Conservation (phyloP, 2,113 vertebrate genomes). For the Dromaius novaehollandiae region DNA sequence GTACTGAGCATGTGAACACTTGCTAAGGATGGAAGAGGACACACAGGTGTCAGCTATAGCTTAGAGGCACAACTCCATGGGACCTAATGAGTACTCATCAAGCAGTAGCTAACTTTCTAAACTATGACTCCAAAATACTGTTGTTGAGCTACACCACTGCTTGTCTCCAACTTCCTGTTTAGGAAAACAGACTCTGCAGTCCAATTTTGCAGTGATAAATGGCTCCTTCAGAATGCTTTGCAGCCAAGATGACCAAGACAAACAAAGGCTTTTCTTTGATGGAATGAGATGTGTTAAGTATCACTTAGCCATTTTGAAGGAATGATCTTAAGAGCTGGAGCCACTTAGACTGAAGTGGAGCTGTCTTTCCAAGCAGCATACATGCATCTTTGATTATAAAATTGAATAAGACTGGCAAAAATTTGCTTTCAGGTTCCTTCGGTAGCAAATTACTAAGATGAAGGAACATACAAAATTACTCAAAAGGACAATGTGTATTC, state of each 20-base stretch:
- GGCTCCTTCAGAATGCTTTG: background rate
- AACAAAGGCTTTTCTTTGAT: no score
- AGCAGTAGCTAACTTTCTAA: background rate
- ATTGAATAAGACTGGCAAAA: background rate
- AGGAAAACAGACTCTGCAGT: no score
- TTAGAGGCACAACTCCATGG: no score
- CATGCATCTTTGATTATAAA: fast-evolving
- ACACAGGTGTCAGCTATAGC: no score
- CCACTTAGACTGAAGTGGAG: no score
- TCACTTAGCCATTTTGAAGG: background rate
- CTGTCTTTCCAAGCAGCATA: background rate
- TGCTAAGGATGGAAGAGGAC: no score
- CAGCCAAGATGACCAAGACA: no score
- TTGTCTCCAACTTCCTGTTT: no score
- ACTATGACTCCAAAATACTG: background rate
- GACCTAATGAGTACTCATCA: no score
- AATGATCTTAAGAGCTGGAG: background rate
- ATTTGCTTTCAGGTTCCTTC: background rate
- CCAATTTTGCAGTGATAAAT: fast-evolving
- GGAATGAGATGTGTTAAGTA: fast-evolving
- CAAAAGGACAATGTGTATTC: background rate
- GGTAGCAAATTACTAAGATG: no score
- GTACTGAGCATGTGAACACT: no score
- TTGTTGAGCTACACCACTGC: no score
- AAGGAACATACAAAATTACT: background rate